Percentiles rank a stretch among this genome's conserved stretches.
Evolutionary conservation across 1,140 invertebrate species (phyloP).

Genomic region (Pseudomyrmex concolor): DNA sequence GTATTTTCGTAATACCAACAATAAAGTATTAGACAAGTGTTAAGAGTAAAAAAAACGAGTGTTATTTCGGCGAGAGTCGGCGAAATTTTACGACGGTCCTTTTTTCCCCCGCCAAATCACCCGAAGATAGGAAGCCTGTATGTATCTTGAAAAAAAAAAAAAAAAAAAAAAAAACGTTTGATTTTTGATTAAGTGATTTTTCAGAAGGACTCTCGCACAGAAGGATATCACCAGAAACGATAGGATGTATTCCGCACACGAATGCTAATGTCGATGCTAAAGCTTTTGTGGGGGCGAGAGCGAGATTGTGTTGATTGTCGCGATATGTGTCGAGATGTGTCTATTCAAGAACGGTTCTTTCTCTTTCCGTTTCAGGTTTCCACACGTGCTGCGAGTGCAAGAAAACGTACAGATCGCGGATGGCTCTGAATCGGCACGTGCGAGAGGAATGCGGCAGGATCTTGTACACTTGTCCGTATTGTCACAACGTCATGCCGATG

Average conservation of each 20-base stretch:
- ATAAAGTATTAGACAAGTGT: conserved; percentile 77
- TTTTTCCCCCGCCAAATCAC: not conserved
- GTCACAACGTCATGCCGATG: conserved; percentile 73
- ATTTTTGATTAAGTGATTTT: no score
- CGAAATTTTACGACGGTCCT: not conserved
- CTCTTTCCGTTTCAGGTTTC: conserved; percentile 69
- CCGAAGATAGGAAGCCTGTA: not conserved
- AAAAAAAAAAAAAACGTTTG: not conserved
- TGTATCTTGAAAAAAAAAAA: not conserved
- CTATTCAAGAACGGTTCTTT: conserved; percentile 57
- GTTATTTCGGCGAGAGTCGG: conserved; percentile 41
- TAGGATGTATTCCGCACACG: conserved; percentile 2
- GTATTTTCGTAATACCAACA: conserved; percentile 83
- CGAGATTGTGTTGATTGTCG: conserved; percentile 51
- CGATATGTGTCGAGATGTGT: not conserved
- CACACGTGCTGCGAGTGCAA: conserved; percentile 73
- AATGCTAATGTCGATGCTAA: conserved; percentile 58
- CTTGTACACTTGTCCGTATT: conserved; percentile 71
- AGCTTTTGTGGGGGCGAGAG: conserved; percentile 58
- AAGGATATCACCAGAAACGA: not conserved
- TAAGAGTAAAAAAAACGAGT: conserved; percentile 46
- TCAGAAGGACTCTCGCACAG: no score
- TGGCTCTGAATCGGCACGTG: conserved; percentile 72
- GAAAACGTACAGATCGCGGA: conserved; percentile 71
- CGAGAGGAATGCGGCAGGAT: conserved; percentile 74